These are phyloP conservation scores for Anthopleura xanthogrammica DNA, from an alignment of 92 coral and sea anemone genomes.

Conservation along the genomic window DNA sequence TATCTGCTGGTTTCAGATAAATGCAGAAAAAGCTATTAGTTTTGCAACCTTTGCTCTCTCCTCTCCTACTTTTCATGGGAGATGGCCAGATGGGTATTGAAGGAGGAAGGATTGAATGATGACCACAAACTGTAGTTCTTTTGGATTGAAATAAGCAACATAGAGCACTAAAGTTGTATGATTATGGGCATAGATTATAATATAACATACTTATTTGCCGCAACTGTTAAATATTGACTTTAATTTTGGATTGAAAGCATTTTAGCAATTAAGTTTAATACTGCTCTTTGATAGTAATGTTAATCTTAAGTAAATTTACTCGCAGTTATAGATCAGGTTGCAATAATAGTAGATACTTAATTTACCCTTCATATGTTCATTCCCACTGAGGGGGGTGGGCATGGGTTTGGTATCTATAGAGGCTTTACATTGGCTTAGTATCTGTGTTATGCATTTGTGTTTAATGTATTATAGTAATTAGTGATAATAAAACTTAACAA, in stretches of 20 bases:
- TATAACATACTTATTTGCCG: too few relatives aligned
- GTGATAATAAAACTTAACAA: background rate
- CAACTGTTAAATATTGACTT: too few relatives aligned
- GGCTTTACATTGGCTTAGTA: background rate
- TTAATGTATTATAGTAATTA: background rate
- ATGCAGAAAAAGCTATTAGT: background rate
- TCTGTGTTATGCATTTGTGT: background rate
- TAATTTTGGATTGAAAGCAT: too few relatives aligned
- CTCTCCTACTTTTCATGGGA: background rate
- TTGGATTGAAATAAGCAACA: background rate
- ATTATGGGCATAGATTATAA: too few relatives aligned
- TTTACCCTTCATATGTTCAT: too few relatives aligned
- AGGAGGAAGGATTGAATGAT: background rate
- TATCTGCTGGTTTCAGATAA: constrained; percentile 11
- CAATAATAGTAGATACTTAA: too few relatives aligned
- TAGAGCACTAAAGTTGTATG: background rate
- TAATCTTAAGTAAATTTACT: too few relatives aligned
- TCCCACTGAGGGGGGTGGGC: background rate
- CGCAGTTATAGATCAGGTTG: too few relatives aligned
- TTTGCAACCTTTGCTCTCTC: background rate
- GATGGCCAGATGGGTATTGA: background rate
- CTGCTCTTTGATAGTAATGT: too few relatives aligned
- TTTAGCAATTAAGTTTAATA: too few relatives aligned
- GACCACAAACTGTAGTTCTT: background rate
- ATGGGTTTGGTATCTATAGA: background rate